Evolutionary conservation across 1,140 invertebrate genomes (phyloP).

Genomic region (Gyrodactylus bullatarudis): DNA sequence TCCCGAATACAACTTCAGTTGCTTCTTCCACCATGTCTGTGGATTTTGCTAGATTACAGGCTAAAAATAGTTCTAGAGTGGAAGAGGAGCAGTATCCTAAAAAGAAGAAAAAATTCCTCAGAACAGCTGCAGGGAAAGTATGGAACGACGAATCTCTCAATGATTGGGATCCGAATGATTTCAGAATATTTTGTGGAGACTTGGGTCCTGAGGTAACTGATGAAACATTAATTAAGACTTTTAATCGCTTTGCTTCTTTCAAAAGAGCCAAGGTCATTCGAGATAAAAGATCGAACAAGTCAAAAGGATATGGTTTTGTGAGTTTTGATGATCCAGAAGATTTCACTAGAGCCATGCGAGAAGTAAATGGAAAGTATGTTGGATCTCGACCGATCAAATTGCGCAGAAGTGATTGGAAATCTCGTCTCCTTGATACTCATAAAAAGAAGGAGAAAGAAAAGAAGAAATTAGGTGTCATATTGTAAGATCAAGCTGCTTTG

Average conservation of each 20-base stretch:
- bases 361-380: constrained; percentile 67
- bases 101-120: background rate
- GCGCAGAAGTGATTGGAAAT: constrained; percentile 73
- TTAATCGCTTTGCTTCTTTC: constrained; percentile 74
- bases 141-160: constrained; percentile 65
- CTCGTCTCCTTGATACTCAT: constrained; percentile 58
- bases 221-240: constrained; percentile 59
- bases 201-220: constrained; percentile 94
- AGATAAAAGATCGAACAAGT: constrained; percentile 84
- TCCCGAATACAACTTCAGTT: background rate
- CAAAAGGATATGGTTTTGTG: constrained; percentile 90
- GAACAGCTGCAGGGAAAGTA: constrained; percentile 41
- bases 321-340: constrained; percentile 89
- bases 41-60: background rate
- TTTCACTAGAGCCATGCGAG: constrained; percentile 86
- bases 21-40: background rate
- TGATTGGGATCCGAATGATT: constrained; percentile 82
- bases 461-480: constrained; percentile 17
- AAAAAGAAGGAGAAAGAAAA: constrained; percentile 74
- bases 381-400: constrained; percentile 89
- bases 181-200: constrained; percentile 89
- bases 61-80: background rate
- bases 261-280: constrained; percentile 66
- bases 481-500: too few relatives aligned
- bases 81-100: background rate